A percentile compares a stretch with the other conserved stretches of the same genome.
Conservation (phyloP, 2,888 invertebrate genomes). For the Ochropacha duplaris region DNA sequence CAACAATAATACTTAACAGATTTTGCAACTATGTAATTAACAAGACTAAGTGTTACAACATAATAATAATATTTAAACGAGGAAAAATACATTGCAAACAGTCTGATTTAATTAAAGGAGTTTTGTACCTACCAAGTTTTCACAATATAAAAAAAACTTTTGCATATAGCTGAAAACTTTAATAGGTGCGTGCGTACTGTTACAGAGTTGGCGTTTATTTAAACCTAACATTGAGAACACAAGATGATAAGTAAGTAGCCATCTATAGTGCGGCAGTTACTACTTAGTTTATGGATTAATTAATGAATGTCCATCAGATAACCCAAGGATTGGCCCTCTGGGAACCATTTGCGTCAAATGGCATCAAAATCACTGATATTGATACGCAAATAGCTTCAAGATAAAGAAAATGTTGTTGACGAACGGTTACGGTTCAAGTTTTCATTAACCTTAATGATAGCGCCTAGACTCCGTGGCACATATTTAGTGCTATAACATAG, state of each 20-base stretch:
- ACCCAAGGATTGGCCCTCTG: conserved; percentile 54
- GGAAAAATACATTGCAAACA: background rate
- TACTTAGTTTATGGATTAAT: conserved; percentile 51
- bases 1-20: background rate
- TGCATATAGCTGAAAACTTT: background rate
- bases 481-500: conserved; percentile 1
- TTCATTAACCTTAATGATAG: conserved; percentile 59
- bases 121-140: background rate
- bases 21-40: too few relatives aligned
- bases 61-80: background rate
- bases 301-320: conserved; percentile 57
- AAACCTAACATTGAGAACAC: conserved; percentile 40
- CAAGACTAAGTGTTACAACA: background rate
- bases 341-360: conserved; percentile 66
- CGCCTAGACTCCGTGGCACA: conserved; percentile 30
- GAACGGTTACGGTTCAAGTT: conserved; percentile 51
- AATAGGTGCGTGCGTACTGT: conserved; percentile 40
- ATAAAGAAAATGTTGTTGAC: conserved; percentile 56
- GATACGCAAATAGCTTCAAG: conserved; percentile 32
- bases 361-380: conserved; percentile 44
- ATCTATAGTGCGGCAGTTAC: background rate
- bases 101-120: background rate
- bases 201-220: conserved; percentile 33
- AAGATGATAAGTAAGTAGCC: conserved; percentile 22
- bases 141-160: background rate